Evolutionary conservation across 2,888 invertebrate species (phyloP), one percentile per base, ranked within the genome.

Genomic region (Cordilura impudica): DNA sequence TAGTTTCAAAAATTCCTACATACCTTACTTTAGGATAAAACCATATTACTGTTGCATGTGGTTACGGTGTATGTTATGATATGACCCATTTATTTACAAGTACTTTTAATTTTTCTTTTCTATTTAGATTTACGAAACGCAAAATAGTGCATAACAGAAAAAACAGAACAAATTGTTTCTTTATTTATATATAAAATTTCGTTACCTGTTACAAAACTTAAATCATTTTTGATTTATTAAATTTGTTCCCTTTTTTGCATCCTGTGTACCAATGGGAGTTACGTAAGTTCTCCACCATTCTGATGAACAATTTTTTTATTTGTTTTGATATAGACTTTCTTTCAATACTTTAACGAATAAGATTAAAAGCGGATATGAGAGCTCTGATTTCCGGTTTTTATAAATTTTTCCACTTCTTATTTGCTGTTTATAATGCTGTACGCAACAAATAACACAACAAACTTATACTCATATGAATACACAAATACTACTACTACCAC

Each of bases 161-260:
- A n/a, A n/a, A n/a, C n/a, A n/a, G n/a, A n/a, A n/a, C n/a, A n/a
- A n/a, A n/a, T n/a, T n/a, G n/a, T n/a, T n/a, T n/a, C n/a, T n/a
- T n/a, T n/a, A n/a, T n/a, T n/a, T n/a, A n/a, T n/a, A n/a, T n/a
- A n/a, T n/a, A n/a, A n/a, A n/a, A n/a, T n/a, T n/a, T n/a, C n/a
- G n/a, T n/a, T n/a, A n/a, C n/a, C n/a, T n/a, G n/a, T n/a, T n/a
- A n/a, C n/a, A n/a, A n/a, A n/a, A n/a, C n/a, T n/a, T n/a, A n/a
- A n/a, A 53, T 67, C 60, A 71, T 71, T 16, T 74, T 78, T 82
- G 82, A 82, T 78, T 81, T 82, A 81, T 82, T 81, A 79, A 82
- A 70, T 81, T 63, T 74, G 69, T 74, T 1, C 29, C 8, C 12
- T 31, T 39, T 39, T 4, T 39, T 39, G 35, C 35, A 39, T 39